Evolutionary conservation across 2,888 invertebrate species (phyloP).

Genomic region (Bombylius discolor): DNA sequence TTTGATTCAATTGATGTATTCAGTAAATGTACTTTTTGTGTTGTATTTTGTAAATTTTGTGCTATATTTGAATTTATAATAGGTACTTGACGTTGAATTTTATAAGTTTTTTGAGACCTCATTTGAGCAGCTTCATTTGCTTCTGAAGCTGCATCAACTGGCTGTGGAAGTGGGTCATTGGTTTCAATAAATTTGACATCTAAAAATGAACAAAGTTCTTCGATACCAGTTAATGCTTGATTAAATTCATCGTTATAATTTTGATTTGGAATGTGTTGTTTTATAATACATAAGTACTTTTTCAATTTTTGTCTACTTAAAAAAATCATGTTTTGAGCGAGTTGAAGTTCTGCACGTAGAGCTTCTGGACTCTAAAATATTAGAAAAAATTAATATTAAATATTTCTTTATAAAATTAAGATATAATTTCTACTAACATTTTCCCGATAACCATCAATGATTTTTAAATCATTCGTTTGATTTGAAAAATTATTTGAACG

Average conservation of each 20-base stretch:
- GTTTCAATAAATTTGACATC: conserved; percentile 31
- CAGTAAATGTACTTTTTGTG: too few species aligned
- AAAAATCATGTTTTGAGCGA: conserved; percentile 37
- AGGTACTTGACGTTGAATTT: too few species aligned
- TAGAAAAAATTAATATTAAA: conserved; percentile 2
- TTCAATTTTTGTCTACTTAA: conserved; percentile 36
- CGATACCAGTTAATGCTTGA: conserved; percentile 38
- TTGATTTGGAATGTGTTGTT: conserved; percentile 25
- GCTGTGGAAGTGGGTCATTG: conserved; percentile 18
- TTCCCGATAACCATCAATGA: conserved; percentile 36
- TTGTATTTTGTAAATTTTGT: too few species aligned
- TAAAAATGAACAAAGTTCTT: conserved; percentile 34
- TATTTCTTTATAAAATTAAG: background rate
- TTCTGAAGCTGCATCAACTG: conserved; percentile 35
- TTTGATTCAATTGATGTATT: too few species aligned
- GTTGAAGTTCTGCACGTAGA: conserved; percentile 34
- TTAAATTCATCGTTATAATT: conserved; percentile 27
- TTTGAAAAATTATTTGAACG: conserved; percentile 25
- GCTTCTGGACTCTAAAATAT: conserved; percentile 34
- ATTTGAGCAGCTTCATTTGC: conserved; percentile 27
- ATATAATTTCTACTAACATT: conserved; percentile 25
- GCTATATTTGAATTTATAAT: too few species aligned
- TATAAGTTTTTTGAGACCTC: background rate
- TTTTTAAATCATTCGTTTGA: conserved; percentile 20
- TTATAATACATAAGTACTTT: conserved; percentile 33